phyloP scores from a whole-genome alignment of 2,113 vertebrate species.

The Neofelis nebulosa region DNA sequence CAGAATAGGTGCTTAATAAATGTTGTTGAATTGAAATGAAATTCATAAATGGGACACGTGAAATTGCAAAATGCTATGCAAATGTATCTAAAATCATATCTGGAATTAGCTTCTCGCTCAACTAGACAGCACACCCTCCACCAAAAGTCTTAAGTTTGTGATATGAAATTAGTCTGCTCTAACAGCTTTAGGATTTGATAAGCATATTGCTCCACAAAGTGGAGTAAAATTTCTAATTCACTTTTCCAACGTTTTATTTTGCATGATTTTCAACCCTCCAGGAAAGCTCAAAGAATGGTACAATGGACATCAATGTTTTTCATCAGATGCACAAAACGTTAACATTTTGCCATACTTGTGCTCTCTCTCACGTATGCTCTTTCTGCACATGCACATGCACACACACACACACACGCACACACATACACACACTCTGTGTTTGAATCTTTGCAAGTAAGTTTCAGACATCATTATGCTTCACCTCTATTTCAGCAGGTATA shows the following conservation, averaged over 20 bases:
- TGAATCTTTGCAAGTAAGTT: neutral
- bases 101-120: slow-evolving; percentile 3
- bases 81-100: neutral
- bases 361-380: neutral
- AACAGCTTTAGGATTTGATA: neutral
- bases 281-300: neutral
- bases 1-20: neutral
- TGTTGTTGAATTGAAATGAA: neutral
- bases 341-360: neutral
- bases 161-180: neutral
- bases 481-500: neutral
- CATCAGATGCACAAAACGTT: neutral
- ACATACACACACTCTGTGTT: neutral
- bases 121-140: neutral
- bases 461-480: neutral
- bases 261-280: neutral
- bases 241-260: neutral
- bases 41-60: neutral
- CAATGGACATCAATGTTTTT: neutral
- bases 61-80: neutral
- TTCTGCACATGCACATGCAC: neutral
- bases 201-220: neutral
- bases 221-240: neutral
- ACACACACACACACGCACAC: no score
- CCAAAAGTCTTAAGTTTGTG: neutral